Evolutionary conservation across 2,888 invertebrate genomes (phyloP), one percentile per base, ranked within the genome.

Genomic region (Myathropa florea): DNA sequence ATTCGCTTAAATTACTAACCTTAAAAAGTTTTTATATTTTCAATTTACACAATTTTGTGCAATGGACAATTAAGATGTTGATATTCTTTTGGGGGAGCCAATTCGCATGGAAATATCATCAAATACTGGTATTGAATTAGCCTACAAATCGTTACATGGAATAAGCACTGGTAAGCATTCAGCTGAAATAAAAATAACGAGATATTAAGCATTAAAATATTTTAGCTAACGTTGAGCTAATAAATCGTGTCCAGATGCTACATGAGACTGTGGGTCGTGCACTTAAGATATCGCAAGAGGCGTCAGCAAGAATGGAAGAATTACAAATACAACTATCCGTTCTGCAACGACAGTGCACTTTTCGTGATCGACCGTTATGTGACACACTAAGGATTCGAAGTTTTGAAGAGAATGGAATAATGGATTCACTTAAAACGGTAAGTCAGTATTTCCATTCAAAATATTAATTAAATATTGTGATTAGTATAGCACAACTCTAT

Each of bases 61-160:
- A n/a, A 59, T 57, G 75, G 33, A 21, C 57, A 28, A 61, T 77
- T 60, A 26, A 92, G 97, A 96, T 92, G 95, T 96, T 46, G 96
- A 96, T 90, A 93, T 94, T 70, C 93, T 97, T 88, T 93, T 97
- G 65, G 97, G 97, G 4, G 95, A 95, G 89, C 96, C 96, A n/a
- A 95, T 96, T 89, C 96, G 96, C 92, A 94, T 94, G 89, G 95
- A 96, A 90, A 94, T 97, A 89, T 94, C 95, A 23, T 93, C 94
- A 24, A 96, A 96, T 91, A 96, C 96, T 79, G 96, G 96, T 84
- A 94, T 97, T 76, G 96, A 96, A 91, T 93, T 95, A 71, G 96
- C 96, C 70, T 93, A 96, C 88, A 95, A 96, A 89, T 95, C 95
- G 28, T 93, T 97, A 88, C 93, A 94, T 64, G 95, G 96, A 90